Conservation (phyloP, 2,888 invertebrate genomes). For the Cenopis cana region DNA sequence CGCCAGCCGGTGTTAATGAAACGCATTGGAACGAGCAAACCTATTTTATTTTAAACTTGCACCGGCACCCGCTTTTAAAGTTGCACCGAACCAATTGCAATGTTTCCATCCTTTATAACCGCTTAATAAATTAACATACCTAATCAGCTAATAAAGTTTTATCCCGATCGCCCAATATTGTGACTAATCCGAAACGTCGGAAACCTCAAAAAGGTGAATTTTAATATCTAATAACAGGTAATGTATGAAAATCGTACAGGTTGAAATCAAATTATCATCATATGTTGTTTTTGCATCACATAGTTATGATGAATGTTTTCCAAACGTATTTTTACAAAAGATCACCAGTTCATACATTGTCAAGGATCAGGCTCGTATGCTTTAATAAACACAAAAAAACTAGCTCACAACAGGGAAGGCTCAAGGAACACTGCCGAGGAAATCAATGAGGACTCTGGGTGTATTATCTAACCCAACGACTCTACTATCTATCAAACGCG, state of each 20-base stretch:
- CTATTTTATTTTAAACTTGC: too few relatives aligned
- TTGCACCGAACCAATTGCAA: neutral
- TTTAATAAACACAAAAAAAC: neutral
- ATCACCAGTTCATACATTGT: neutral
- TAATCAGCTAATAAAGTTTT: neutral
- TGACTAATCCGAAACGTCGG: neutral
- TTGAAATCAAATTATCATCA: too few relatives aligned
- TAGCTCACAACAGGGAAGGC: neutral
- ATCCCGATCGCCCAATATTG: neutral
- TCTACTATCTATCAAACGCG: neutral
- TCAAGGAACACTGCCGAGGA: neutral
- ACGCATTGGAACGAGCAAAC: constrained; percentile 18
- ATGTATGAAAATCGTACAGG: too few relatives aligned
- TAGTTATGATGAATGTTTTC: neutral
- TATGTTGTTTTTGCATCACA: too few relatives aligned
- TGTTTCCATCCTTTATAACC: neutral
- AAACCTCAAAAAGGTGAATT: too few relatives aligned
- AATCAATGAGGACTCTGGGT: neutral
- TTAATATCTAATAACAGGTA: too few relatives aligned
- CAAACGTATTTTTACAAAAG: neutral
- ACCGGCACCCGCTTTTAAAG: neutral
- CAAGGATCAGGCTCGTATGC: neutral
- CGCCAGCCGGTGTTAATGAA: constrained; percentile 28
- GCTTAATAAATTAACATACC: neutral
- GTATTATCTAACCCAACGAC: neutral